Evolutionary conservation across 2,113 vertebrate species (phyloP).

Genomic region (Oplegnathus fasciatus): DNA sequence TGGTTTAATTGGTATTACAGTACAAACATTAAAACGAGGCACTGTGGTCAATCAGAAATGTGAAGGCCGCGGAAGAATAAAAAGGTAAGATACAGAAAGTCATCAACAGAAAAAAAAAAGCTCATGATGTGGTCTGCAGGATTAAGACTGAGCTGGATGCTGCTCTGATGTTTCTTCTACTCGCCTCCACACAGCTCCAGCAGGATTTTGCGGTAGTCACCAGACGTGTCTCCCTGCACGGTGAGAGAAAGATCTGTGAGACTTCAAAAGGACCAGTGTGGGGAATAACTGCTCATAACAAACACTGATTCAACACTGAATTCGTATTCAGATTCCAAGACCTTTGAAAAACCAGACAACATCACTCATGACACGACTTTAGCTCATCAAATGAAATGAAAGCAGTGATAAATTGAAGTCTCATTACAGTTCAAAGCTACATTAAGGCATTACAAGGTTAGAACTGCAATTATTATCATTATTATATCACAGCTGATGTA

Average conservation of each 20-base stretch:
- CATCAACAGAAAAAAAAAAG: not conserved
- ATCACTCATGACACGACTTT: not conserved
- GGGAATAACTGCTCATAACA: slow-evolving; percentile 11
- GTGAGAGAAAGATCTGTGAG: slow-evolving; percentile 28
- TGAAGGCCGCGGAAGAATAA: not conserved
- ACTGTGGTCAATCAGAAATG: slow-evolving; percentile 53
- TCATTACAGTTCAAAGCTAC: not conserved
- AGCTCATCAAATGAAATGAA: not conserved
- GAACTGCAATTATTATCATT: not conserved
- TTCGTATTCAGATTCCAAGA: not conserved
- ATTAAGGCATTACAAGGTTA: slow-evolving; percentile 3
- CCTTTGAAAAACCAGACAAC: not conserved
- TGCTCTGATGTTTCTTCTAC: slow-evolving; percentile 66
- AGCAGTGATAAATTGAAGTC: not conserved
- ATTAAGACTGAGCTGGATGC: not conserved
- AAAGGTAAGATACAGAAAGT: not conserved
- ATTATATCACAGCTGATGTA: slow-evolving; percentile 20
- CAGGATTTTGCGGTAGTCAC: slow-evolving; percentile 95
- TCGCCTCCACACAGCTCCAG: slow-evolving; percentile 92
- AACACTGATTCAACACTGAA: not conserved
- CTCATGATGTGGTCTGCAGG: not conserved
- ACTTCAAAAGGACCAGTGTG: not conserved
- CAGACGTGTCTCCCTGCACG: slow-evolving; percentile 93
- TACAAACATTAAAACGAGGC: slow-evolving; percentile 67
- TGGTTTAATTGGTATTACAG: slow-evolving; percentile 76